phyloP scores from a whole-genome alignment of 2,113 vertebrate genomes.

The Syngnathus floridae region DNA sequence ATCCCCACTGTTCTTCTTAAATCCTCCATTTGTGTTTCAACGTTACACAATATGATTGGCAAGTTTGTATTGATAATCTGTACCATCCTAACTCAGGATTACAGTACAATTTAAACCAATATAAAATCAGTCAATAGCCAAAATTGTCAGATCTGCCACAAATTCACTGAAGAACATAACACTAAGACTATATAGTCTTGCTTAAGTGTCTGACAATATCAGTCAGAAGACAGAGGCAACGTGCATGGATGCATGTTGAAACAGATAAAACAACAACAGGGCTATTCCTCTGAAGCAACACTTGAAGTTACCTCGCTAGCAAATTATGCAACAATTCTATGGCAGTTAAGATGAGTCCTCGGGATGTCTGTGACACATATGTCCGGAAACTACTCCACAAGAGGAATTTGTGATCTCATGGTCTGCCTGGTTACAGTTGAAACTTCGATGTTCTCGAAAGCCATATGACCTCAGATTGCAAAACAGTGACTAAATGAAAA shows the following conservation, averaged over 20 bases:
- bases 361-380: not conserved
- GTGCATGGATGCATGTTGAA: not conserved
- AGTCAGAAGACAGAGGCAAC: not conserved
- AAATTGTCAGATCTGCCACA: not conserved
- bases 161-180: too few relatives aligned
- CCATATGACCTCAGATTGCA: not conserved
- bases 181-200: too few relatives aligned
- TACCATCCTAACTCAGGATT: not conserved
- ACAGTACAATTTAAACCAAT: not conserved
- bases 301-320: not conserved
- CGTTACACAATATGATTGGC: not conserved
- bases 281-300: not conserved
- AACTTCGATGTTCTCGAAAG: not conserved
- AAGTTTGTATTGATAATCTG: not conserved
- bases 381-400: constrained; percentile 1
- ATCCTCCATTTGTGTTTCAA: not conserved
- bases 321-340: not conserved
- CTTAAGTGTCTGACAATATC: not conserved
- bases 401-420: constrained; percentile 1
- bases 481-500: not conserved
- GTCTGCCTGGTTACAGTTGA: not conserved
- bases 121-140: not conserved
- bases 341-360: not conserved
- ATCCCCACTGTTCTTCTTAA: constrained; percentile 2
- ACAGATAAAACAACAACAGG: not conserved